Evolutionary conservation across 2,113 vertebrate genomes (phyloP), one percentile per base, ranked within the genome.

Genomic region (Elephas maximus): DNA sequence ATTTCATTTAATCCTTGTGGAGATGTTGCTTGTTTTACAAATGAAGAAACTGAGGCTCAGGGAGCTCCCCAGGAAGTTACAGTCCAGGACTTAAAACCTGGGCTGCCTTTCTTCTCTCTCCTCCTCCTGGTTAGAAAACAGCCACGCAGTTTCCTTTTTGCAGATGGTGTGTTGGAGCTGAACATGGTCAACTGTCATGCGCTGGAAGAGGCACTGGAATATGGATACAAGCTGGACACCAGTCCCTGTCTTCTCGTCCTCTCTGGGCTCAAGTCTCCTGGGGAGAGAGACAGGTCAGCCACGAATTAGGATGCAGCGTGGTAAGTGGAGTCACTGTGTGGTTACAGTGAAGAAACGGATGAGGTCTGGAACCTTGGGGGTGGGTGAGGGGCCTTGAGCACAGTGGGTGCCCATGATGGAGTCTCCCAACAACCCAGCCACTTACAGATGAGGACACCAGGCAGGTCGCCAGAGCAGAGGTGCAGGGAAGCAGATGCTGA

Each of bases 1-100:
- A 84, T 37, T 53, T 18, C 67, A 62, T 63, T 67, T 67, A 21
- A 79, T 44, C 53, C 45, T 51, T 45, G 24, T 14, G 20, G 41
- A 18, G 15, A 86, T 77, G 65, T 71, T 89, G 53, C 67, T 77
- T 84, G 84, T 93, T 92, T 84, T 14, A 90, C 69, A 69, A 88
- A 83, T 26, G 28, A 91, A 90, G 92, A 93, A 44, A 33, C 26
- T 0, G 15, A 65, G 69, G n/a, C 60, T 79, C 51, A 26, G 92
- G 83, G 69, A 86, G 73, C 79, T 89, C 93, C 82, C 28, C 26
- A 20, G 89, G 63, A 78, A 93, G 76, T 69, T 44, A 51, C 0
- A 1, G 81, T 53, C 60, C 5, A 2, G 84, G 69, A 53, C 37
- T 71, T 45, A 91, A 44, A 81, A 71, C 44, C 26, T 74, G 6